Evolutionary conservation across 1,140 invertebrate species (phyloP).

Genomic region (Calosoma granatense): DNA sequence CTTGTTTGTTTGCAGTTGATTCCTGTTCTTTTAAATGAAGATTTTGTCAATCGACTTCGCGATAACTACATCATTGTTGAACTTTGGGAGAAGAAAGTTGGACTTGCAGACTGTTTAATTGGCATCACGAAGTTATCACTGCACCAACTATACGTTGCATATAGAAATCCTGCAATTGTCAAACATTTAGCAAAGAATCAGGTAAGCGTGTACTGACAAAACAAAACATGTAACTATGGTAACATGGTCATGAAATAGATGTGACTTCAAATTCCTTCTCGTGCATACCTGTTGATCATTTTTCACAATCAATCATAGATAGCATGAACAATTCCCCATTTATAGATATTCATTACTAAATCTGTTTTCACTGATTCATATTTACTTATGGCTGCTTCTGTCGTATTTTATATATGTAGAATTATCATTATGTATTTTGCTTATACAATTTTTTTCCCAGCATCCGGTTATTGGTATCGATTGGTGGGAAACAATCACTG

Average conservation of each 20-base stretch:
- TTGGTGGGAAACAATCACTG: constrained; percentile 42
- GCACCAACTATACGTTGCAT: constrained; percentile 49
- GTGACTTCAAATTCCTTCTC: no score
- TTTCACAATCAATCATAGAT: no score
- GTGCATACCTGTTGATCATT: no score
- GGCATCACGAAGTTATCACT: constrained; percentile 45
- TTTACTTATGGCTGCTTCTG: no score
- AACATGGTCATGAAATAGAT: not conserved
- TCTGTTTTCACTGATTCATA: no score
- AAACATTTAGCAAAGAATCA: constrained; percentile 36
- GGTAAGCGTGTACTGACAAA: no score
- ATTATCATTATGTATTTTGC: no score
- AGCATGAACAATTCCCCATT: no score
- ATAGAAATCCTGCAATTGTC: constrained; percentile 43
- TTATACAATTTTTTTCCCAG: constrained; percentile 30
- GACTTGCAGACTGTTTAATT: constrained; percentile 35
- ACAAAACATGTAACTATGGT: no score
- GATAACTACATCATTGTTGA: constrained; percentile 47
- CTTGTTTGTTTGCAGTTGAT: constrained; percentile 33
- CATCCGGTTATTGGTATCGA: constrained; percentile 49
- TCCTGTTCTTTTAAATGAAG: constrained; percentile 42
- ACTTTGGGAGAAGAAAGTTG: constrained; percentile 36
- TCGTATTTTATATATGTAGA: not conserved
- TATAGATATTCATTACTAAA: no score
- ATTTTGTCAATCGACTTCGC: constrained; percentile 42